Percentiles rank a stretch among this genome's conserved stretches.
These are phyloP conservation scores for Cardiocondyla obscurior DNA, from an alignment of 1,140 invertebrate species.

Conservation along the genomic window DNA sequence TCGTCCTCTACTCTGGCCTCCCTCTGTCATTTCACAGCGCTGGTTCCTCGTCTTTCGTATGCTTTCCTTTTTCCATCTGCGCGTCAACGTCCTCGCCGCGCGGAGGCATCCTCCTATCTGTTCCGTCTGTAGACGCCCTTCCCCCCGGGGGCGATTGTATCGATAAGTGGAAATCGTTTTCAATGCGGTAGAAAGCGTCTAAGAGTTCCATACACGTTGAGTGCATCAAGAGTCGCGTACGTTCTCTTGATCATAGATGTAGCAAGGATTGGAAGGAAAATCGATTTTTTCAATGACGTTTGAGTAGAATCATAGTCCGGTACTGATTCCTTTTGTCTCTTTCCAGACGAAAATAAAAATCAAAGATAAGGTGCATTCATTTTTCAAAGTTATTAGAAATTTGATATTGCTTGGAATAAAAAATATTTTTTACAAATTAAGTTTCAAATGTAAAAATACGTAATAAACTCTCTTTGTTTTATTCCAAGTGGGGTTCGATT, in stretches of 20 bases:
- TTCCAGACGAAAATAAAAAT: neutral
- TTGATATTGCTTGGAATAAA: neutral
- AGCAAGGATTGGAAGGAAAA: constrained; percentile 13
- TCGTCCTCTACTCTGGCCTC: neutral
- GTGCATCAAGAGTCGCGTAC: constrained; percentile 20
- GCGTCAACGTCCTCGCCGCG: constrained; percentile 1
- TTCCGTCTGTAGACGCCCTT: constrained; percentile 16
- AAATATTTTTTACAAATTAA: constrained; percentile 14
- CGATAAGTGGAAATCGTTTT: constrained; percentile 42
- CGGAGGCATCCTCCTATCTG: constrained; percentile 38
- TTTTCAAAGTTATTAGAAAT: neutral
- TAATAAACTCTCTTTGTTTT: neutral
- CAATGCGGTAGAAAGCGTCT: constrained; percentile 21
- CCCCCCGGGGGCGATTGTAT: constrained; percentile 56
- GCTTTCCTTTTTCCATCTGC: constrained; percentile 2
- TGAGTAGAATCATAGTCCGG: neutral
- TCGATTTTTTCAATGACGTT: neutral
- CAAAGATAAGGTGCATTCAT: neutral
- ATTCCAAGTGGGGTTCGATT: neutral
- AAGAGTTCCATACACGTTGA: neutral
- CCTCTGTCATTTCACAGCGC: constrained; percentile 51
- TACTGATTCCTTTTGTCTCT: neutral
- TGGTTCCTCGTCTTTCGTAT: constrained; percentile 4
- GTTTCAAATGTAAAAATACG: neutral
- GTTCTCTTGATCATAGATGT: neutral